A percentile compares a stretch with the other conserved stretches of the same genome.
phyloP scores from a whole-genome alignment of 2,888 invertebrate genomes.

The Branchellion lobata region DNA sequence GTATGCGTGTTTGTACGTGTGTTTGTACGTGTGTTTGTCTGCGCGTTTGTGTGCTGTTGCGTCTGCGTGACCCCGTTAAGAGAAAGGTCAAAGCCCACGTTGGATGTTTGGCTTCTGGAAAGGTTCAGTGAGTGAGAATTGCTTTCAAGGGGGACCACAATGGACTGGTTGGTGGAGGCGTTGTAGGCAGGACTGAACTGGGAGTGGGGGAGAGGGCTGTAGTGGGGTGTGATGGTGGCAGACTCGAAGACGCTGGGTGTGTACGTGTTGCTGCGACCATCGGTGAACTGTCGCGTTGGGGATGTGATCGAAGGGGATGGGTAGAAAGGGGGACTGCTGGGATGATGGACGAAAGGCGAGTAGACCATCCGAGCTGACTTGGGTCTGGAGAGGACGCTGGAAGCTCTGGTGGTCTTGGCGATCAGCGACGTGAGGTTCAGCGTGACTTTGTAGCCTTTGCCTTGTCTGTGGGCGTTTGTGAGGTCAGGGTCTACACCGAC shows the following conservation, averaged over 20 bases:
- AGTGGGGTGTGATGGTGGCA: background rate
- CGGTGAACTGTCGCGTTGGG: background rate
- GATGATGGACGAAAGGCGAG: background rate
- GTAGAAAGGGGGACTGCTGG: background rate
- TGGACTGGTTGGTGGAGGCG: background rate
- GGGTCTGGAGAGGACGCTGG: slow-evolving; percentile 9
- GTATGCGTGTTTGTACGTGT: no score
- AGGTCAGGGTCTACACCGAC: slow-evolving; percentile 47
- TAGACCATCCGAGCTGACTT: background rate
- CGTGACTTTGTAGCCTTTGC: slow-evolving; percentile 46
- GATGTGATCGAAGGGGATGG: background rate
- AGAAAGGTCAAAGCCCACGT: slow-evolving; percentile 31
- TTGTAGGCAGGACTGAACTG: background rate
- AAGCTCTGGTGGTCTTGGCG: slow-evolving; percentile 16
- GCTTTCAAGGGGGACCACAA: background rate
- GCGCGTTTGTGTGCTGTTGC: background rate
- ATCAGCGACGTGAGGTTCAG: slow-evolving; percentile 44
- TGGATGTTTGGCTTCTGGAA: background rate
- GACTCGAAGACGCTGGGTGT: slow-evolving; percentile 1
- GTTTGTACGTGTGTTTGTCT: no score
- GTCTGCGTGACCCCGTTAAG: no score
- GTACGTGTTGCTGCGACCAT: background rate
- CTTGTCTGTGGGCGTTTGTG: slow-evolving; percentile 45
- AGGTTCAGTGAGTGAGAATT: no score
- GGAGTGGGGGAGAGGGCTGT: background rate